Base-by-base conservation (phyloP, 2,113 vertebrate species). In the Pyxicephalus adspersus region DNA sequence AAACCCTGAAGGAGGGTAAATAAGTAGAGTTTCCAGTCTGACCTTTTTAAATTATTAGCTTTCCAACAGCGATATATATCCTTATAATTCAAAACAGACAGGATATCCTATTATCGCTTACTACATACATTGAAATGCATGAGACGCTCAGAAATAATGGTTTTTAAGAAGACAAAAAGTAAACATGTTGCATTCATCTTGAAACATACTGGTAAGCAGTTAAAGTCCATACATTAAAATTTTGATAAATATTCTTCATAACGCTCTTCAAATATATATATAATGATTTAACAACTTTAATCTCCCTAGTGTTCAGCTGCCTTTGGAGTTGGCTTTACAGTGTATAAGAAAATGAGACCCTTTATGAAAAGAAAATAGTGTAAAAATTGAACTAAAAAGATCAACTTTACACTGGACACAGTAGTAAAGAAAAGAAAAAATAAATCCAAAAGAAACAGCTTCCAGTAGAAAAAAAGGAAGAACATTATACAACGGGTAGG, bases 291-390 rank as follows among this genome's bases (percentile, higher is more conserved):
- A 90, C 89, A 90, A 88, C 84, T 64, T 86, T 85, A 83, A 83
- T 63, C 50, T 81, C 74, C 52, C 22, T 85, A 80, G 83, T 82
- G 88, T 87, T 91, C 90, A 91, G 87, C 89, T 92, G 86, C 88
- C 81, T 84, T 90, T 85, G 78, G 89, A 87, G 86, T 89, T 92
- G 91, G 89, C 88, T 91, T 91, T 87, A 91, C 90, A 91, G 88
- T 86, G 84, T 85, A 55, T 85, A 88, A 83, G 86, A 88, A 88
- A 87, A 84, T 86, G 90, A 92, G 92, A 92, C 86, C 87, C 11
- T 86, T 83, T 86, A 83, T 84, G 83, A 86, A 90, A 91, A 86
- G 89, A 90, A 89, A 91, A 55, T 57, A 82, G 83, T 87, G 85
- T 90, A 88, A 77, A 83, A 89, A 87, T 85, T 83, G 85, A 87